These are phyloP conservation scores for Tiliqua scincoides DNA, from an alignment of 2,113 vertebrate species.

Conservation along the genomic window DNA sequence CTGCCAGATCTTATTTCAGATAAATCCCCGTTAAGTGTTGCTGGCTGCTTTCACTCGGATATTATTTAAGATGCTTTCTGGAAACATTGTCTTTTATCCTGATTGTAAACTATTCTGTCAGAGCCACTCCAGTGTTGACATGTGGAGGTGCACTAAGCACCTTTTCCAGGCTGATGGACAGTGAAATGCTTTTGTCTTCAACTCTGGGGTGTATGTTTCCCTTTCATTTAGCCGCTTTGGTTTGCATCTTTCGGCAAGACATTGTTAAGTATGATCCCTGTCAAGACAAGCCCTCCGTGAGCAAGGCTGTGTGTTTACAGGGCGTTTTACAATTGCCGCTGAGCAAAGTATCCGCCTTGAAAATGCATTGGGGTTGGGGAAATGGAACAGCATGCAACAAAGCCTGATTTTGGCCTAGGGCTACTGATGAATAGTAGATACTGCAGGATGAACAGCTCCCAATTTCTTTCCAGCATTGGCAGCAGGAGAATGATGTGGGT, in stretches of 20 bases:
- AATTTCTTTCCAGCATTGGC: constrained; percentile 37
- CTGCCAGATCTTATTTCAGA: constrained; percentile 56
- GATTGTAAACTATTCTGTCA: constrained; percentile 46
- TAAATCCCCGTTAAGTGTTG: constrained; percentile 43
- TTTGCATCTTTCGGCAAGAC: background rate
- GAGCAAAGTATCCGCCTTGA: background rate
- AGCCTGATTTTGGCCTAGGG: constrained; percentile 40
- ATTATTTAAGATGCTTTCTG: constrained; percentile 42
- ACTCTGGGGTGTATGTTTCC: background rate
- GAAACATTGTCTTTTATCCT: constrained; percentile 51
- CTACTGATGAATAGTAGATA: constrained; percentile 41
- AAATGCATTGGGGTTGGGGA: constrained; percentile 1
- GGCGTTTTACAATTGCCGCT: background rate
- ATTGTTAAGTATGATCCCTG: background rate
- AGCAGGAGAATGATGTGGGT: constrained; percentile 41
- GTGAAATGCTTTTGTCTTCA: background rate
- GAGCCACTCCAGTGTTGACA: constrained; percentile 12
- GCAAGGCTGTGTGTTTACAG: background rate
- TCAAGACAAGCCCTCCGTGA: background rate
- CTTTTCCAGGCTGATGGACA: constrained; percentile 40
- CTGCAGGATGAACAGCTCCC: constrained; percentile 32
- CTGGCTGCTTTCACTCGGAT: constrained; percentile 14
- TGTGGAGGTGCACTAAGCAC: constrained; percentile 26
- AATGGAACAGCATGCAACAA: constrained; percentile 20
- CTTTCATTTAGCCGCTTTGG: background rate